phyloP scores from a whole-genome alignment of 2,888 invertebrate species.

The Microchrysa polita region DNA sequence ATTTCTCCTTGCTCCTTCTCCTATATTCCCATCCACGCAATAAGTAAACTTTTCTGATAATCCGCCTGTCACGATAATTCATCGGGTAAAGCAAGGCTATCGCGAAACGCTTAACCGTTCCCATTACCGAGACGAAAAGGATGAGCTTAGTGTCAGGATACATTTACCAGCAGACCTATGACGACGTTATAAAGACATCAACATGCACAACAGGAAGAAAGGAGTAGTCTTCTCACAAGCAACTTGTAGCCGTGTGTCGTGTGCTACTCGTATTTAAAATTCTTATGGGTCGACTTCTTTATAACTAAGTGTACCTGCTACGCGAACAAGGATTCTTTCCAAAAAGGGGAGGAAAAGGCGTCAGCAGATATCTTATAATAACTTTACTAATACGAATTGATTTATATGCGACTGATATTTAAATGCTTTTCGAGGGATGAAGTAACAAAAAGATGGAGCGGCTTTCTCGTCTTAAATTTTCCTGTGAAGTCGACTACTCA shows the following conservation, averaged over 20 bases:
- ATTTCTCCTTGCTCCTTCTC: no score
- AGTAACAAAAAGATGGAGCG: slow-evolving; percentile 16
- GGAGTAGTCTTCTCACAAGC: slow-evolving; percentile 4
- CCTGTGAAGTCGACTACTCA: not conserved
- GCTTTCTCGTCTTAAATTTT: slow-evolving; percentile 13
- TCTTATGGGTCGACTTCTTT: slow-evolving; percentile 30
- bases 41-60: slow-evolving; percentile 47
- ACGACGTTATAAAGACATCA: slow-evolving; percentile 39
- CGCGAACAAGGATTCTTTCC: slow-evolving; percentile 4
- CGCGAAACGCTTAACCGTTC: slow-evolving; percentile 49
- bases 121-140: slow-evolving; percentile 38
- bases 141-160: slow-evolving; percentile 39
- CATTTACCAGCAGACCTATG: slow-evolving; percentile 31
- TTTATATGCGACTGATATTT: slow-evolving; percentile 52
- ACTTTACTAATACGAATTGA: slow-evolving; percentile 52
- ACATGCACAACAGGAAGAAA: slow-evolving; percentile 26
- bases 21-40: not conserved
- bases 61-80: slow-evolving; percentile 52
- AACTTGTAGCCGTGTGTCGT: slow-evolving; percentile 16
- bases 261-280: slow-evolving; percentile 41
- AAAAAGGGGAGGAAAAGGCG: slow-evolving; percentile 11
- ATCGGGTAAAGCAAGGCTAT: slow-evolving; percentile 50
- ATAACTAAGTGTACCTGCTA: slow-evolving; percentile 3
- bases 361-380: slow-evolving; percentile 47
- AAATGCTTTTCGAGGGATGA: slow-evolving; percentile 44